phyloP scores from a whole-genome alignment of 2,888 invertebrate genomes.

The Bugulina stolonifera region DNA sequence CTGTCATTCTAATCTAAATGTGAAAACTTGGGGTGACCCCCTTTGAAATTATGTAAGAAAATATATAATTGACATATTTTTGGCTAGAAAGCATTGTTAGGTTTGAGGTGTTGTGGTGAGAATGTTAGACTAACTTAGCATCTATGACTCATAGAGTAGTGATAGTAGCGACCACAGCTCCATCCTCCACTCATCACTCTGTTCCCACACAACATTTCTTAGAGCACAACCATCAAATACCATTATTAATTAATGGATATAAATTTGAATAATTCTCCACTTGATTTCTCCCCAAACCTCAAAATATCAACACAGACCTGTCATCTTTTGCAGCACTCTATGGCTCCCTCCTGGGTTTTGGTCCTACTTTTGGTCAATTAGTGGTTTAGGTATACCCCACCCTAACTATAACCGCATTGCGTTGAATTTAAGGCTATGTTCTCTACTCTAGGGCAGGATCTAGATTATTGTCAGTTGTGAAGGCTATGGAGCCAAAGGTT shows the following conservation, averaged over 20 bases:
- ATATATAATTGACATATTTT: neutral
- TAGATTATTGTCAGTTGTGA: neutral
- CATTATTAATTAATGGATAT: neutral
- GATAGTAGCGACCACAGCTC: neutral
- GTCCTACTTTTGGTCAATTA: too few relatives aligned
- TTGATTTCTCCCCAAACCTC: neutral
- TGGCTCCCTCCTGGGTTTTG: too few relatives aligned
- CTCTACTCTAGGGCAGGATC: too few relatives aligned
- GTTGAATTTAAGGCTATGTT: too few relatives aligned
- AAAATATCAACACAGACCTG: neutral
- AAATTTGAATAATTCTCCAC: neutral
- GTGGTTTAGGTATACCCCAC: too few relatives aligned
- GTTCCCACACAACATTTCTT: neutral
- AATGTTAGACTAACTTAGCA: neutral
- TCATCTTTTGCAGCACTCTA: too few relatives aligned
- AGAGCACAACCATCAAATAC: neutral
- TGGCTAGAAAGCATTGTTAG: neutral
- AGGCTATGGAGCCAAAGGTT: neutral
- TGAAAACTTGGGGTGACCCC: too few relatives aligned
- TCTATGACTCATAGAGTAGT: conserved; percentile 1
- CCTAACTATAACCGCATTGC: too few relatives aligned
- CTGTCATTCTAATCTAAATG: too few relatives aligned
- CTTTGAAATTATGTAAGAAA: neutral
- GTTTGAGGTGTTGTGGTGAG: neutral
- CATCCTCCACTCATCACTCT: conserved; percentile 13